These are phyloP conservation scores for Stenurella melanura DNA, from an alignment of 2,888 invertebrate species.

Conservation along the genomic window DNA sequence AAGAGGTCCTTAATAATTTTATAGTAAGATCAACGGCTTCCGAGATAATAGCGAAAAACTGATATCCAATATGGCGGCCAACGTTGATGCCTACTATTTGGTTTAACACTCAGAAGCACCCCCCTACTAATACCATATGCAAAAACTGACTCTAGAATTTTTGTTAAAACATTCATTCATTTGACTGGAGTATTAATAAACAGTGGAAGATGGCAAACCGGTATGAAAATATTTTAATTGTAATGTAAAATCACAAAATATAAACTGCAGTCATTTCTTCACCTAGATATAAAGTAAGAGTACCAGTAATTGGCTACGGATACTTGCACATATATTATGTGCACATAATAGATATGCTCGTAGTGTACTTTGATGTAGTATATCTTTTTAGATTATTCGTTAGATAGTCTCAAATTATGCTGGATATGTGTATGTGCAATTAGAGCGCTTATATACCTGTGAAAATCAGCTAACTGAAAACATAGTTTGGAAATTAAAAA, in stretches of 20 bases:
- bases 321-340: neutral
- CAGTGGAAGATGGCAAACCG: neutral
- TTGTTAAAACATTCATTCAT: too few relatives aligned
- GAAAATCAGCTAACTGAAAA: conserved; percentile 19
- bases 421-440: neutral
- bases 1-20: too few relatives aligned
- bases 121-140: too few relatives aligned
- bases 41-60: too few relatives aligned
- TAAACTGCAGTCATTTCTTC: neutral
- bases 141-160: too few relatives aligned
- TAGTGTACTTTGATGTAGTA: conserved; percentile 10
- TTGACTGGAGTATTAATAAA: too few relatives aligned
- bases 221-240: neutral
- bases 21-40: too few relatives aligned
- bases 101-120: too few relatives aligned
- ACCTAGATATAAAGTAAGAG: neutral
- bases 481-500: conserved; percentile 1
- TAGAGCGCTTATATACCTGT: conserved; percentile 7
- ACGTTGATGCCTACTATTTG: too few relatives aligned
- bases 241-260: neutral
- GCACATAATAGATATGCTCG: neutral
- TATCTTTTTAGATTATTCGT: conserved; percentile 16
- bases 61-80: too few relatives aligned
- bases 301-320: conserved; percentile 14
- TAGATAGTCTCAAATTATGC: conserved; percentile 22